Conservation (phyloP, 1,140 invertebrate genomes). For the Atta texana region DNA sequence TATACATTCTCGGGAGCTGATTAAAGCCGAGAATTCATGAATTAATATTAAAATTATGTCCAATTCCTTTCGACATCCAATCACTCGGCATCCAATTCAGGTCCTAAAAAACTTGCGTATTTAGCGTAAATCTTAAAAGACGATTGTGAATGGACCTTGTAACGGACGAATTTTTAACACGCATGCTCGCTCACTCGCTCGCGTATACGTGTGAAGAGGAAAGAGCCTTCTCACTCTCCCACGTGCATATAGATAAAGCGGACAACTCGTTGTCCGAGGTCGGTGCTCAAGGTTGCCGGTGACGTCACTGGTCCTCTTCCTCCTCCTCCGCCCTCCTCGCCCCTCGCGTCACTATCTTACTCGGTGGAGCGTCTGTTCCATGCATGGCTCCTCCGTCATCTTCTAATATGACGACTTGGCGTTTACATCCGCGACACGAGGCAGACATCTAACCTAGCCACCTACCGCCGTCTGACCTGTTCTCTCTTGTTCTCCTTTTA, state of each 20-base stretch:
- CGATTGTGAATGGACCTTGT: background rate
- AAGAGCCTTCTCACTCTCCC: conserved; percentile 63
- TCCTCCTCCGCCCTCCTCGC: conserved; percentile 58
- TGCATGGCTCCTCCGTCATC: conserved; percentile 48
- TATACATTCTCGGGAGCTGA: background rate
- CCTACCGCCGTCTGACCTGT: conserved; percentile 42
- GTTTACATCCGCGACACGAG: conserved; percentile 66
- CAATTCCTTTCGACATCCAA: background rate
- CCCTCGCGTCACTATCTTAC: conserved; percentile 40
- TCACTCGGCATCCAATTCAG: background rate
- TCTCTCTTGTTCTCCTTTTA: background rate
- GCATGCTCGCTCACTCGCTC: conserved; percentile 31
- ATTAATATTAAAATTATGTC: background rate
- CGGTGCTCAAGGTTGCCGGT: conserved; percentile 84
- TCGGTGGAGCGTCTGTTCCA: conserved; percentile 10
- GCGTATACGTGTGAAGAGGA: conserved; percentile 69
- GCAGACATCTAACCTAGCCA: conserved; percentile 12
- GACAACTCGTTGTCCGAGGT: conserved; percentile 84
- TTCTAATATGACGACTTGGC: conserved; percentile 74
- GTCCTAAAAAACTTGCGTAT: background rate
- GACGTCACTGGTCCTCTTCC: conserved; percentile 81
- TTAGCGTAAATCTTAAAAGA: background rate
- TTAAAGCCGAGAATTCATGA: background rate
- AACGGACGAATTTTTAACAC: conserved; percentile 58
- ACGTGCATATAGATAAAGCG: conserved; percentile 78